A percentile compares a stretch with the other conserved stretches of the same genome.
Evolutionary conservation across 1,140 invertebrate genomes (phyloP).

Genomic region (Cydia splendana): DNA sequence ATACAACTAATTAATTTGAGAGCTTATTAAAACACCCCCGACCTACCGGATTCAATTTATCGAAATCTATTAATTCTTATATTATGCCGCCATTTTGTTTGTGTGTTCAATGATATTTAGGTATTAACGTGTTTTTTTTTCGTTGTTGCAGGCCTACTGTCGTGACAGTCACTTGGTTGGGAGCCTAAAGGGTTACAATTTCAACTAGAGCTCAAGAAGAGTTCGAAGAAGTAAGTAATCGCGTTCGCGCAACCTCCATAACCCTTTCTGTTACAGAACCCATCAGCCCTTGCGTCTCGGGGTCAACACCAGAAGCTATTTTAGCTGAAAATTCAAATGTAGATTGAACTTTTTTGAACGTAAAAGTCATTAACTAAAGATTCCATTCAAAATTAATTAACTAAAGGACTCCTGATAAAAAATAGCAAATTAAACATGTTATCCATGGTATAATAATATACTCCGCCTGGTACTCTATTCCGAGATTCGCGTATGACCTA

Average conservation of each 20-base stretch:
- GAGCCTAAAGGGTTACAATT: slow-evolving; percentile 74
- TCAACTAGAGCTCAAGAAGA: slow-evolving; percentile 74
- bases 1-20: no score
- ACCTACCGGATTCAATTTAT: no score
- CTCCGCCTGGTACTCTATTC: no score
- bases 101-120: neutral
- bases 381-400: neutral
- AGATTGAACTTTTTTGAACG: neutral
- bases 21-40: no score
- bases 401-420: neutral
- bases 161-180: slow-evolving; percentile 59
- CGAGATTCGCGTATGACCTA: no score
- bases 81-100: neutral
- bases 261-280: slow-evolving; percentile 58
- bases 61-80: no score
- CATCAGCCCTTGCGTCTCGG: slow-evolving; percentile 22
- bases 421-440: neutral
- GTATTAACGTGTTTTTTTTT: slow-evolving; percentile 39
- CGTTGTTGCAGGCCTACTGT: slow-evolving; percentile 74
- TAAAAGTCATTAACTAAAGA: neutral
- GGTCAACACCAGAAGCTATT: slow-evolving; percentile 2
- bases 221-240: slow-evolving; percentile 75
- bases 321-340: slow-evolving; percentile 25
- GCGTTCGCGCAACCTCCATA: slow-evolving; percentile 51
- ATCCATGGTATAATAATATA: no score